These are phyloP conservation scores for Apeltes quadracus DNA, from an alignment of 2,113 vertebrate species.

Conservation along the genomic window DNA sequence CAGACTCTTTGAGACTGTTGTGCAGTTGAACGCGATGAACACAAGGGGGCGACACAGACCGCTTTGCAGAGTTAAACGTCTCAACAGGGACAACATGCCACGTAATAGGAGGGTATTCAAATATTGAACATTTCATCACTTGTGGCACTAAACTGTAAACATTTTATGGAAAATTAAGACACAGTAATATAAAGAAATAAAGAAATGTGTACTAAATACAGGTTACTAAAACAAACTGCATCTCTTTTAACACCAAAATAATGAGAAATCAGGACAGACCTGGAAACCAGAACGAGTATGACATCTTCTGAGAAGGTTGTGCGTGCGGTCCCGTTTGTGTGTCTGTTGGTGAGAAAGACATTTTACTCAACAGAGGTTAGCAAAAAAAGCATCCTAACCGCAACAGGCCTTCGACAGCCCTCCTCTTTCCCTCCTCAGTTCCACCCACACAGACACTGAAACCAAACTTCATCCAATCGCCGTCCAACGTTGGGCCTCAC, in stretches of 20 bases:
- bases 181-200: background rate
- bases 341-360: background rate
- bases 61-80: background rate
- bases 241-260: conserved; percentile 15
- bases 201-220: background rate
- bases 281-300: background rate
- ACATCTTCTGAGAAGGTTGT: background rate
- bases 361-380: background rate
- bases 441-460: no score
- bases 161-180: background rate
- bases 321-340: background rate
- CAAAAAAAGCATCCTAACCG: conserved; percentile 5
- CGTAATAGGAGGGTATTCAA: background rate
- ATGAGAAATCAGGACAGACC: background rate
- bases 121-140: background rate
- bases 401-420: background rate
- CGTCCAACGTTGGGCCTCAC: background rate
- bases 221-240: background rate
- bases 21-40: conserved; percentile 26
- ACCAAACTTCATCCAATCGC: background rate
- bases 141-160: background rate
- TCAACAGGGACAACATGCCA: background rate
- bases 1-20: background rate
- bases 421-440: background rate
- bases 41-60: conserved; percentile 57